Conservation (phyloP, 1,140 invertebrate genomes). For the Agrypnia vestita region DNA sequence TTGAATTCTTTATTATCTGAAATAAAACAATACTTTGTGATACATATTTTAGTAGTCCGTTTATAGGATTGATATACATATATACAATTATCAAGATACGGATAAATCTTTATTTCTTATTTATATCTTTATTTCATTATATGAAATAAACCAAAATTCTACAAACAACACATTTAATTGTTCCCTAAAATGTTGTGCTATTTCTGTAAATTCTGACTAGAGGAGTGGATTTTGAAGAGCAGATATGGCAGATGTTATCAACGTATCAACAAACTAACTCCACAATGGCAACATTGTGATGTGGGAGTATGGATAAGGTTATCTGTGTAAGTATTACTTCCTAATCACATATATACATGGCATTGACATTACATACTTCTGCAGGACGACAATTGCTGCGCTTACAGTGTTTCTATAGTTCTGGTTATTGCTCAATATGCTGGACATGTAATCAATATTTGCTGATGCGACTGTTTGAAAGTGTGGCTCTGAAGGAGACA, state of each 20-base stretch:
- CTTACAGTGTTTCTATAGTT: slow-evolving; percentile 39
- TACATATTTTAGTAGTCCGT: too few species aligned
- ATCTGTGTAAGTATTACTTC: slow-evolving; percentile 25
- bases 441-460: slow-evolving; percentile 27
- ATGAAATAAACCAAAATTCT: too few species aligned
- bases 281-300: slow-evolving; percentile 1
- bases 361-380: slow-evolving; percentile 21
- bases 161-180: too few species aligned
- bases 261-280: neutral
- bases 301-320: slow-evolving; percentile 26
- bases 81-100: too few species aligned
- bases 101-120: too few species aligned
- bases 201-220: too few species aligned
- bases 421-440: slow-evolving; percentile 34
- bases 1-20: too few species aligned
- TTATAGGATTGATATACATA: too few species aligned
- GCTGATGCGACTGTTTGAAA: neutral
- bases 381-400: slow-evolving; percentile 4
- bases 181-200: too few species aligned
- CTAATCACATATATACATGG: slow-evolving; percentile 17
- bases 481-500: neutral
- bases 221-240: neutral
- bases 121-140: too few species aligned
- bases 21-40: too few species aligned
- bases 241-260: slow-evolving; percentile 26